A percentile compares a stretch with the other conserved stretches of the same genome.
Conservation (phyloP, 2,888 invertebrate genomes). For the Drosophila paracracens region DNA sequence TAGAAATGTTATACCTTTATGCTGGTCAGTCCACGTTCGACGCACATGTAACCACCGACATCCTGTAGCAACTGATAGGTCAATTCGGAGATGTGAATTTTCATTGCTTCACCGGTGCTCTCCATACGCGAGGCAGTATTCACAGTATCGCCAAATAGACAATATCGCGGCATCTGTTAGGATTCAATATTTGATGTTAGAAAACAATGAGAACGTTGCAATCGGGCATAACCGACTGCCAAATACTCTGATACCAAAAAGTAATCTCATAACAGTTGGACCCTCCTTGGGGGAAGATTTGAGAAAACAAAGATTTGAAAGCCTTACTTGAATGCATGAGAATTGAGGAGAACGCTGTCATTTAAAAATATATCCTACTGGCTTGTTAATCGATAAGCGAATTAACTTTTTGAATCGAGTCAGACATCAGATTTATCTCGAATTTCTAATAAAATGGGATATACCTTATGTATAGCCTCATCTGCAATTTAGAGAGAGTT, state of each 20-base stretch:
- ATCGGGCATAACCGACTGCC: no score
- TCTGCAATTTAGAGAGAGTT: background rate
- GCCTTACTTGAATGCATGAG: background rate
- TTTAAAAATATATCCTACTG: background rate
- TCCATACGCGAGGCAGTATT: conserved; percentile 94
- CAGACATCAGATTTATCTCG: background rate
- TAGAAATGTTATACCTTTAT: conserved; percentile 87
- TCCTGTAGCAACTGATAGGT: conserved; percentile 89
- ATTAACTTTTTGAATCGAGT: background rate
- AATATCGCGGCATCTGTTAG: conserved; percentile 92
- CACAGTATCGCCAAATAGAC: conserved; percentile 93
- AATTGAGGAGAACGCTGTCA: background rate
- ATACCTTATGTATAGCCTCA: background rate
- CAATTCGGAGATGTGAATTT: conserved; percentile 91
- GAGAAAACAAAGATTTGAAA: no score
- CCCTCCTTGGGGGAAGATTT: background rate
- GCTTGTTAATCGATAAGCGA: background rate
- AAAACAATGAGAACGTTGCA: background rate
- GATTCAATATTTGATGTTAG: background rate
- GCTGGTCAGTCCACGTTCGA: conserved; percentile 90
- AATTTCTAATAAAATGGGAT: background rate
- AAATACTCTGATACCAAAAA: background rate
- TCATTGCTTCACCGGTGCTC: conserved; percentile 89
- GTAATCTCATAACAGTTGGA: background rate
- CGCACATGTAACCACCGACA: conserved; percentile 90